Base-by-base conservation (phyloP, 23 tunicate genomes). In the Botrylloides violaceus region DNA sequence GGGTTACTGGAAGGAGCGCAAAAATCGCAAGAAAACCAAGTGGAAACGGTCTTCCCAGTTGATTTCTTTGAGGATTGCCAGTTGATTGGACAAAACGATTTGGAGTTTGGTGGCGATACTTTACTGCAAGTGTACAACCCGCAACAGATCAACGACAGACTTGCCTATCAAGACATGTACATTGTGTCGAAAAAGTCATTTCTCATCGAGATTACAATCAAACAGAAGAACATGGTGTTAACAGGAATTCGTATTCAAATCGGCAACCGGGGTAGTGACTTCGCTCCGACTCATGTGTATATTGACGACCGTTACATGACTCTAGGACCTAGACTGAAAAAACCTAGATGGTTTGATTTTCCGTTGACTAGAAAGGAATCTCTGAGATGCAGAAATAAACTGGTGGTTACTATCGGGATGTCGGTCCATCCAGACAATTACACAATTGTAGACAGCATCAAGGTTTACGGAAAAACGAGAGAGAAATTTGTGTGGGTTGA, bases 21-120 rank as follows among this genome's bases (percentile, higher is more conserved):
- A 20, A 1, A 31, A 32, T 60, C 5, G 58, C 49, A 29, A 59
- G 29, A 50, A 22, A 29, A 35, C 21, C 71, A 27, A 37, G 32
- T 22, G 27, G 77, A 60, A 58, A 34, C 65, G 4, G 34, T 56
- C 0, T 79, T 87, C 33, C 88, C 98, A 2, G 65, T 81, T 64
- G 96, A 87, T 75, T 95, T 87, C 77, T 95, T 95, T 59, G 99
- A 95, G 57, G 34, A 36, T 34, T 95, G 96, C 37, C 91, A 95
- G 43, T 12, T 70, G 12, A 59, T 95, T 57, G 79, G 61, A 58
- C 70, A 65, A 57, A 84, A 50, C 29, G 98, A 95, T 32, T 36
- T 95, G 19, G 99, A 87, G 43, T 95, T 87, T 34, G 84, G 85
- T 1, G 95, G 96, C 7, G 85, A 84, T 26, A 29, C 73, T 20